A percentile compares a stretch with the other conserved stretches of the same genome.
These are phyloP conservation scores for Eurosta solidaginis DNA, from an alignment of 1,140 invertebrate genomes.

Conservation along the genomic window DNA sequence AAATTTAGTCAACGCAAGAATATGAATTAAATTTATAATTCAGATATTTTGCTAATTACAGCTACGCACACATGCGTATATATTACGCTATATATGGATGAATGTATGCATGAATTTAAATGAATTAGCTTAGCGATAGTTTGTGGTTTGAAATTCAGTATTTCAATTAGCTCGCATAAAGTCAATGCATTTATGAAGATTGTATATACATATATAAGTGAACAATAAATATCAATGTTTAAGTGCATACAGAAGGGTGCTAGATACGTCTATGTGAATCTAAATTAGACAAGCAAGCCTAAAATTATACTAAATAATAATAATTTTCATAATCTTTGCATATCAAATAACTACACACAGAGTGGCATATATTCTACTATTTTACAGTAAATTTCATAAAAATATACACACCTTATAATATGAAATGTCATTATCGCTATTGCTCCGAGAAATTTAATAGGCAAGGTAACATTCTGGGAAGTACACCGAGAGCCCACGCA, in stretches of 20 bases:
- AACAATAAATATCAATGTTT: background rate
- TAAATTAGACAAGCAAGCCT: background rate
- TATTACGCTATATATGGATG: background rate
- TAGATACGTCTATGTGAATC: background rate
- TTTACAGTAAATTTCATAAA: no score
- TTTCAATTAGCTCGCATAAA: background rate
- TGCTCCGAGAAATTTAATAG: no score
- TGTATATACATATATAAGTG: background rate
- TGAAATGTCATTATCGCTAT: no score
- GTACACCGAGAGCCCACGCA: no score
- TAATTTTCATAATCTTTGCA: conserved; percentile 31
- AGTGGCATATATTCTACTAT: no score
- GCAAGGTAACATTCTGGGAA: no score
- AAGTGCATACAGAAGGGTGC: background rate
- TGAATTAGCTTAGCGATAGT: background rate
- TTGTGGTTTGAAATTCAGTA: conserved; percentile 17
- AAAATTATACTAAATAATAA: conserved; percentile 25
- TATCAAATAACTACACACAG: background rate
- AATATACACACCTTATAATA: no score
- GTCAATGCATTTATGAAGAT: background rate
- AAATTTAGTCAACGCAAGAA: background rate
- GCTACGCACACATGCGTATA: background rate
- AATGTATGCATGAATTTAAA: background rate
- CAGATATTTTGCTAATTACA: conserved; percentile 26
- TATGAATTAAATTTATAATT: background rate